Base-by-base conservation (phyloP, 1,140 invertebrate species). In the Piezodorus guildinii region DNA sequence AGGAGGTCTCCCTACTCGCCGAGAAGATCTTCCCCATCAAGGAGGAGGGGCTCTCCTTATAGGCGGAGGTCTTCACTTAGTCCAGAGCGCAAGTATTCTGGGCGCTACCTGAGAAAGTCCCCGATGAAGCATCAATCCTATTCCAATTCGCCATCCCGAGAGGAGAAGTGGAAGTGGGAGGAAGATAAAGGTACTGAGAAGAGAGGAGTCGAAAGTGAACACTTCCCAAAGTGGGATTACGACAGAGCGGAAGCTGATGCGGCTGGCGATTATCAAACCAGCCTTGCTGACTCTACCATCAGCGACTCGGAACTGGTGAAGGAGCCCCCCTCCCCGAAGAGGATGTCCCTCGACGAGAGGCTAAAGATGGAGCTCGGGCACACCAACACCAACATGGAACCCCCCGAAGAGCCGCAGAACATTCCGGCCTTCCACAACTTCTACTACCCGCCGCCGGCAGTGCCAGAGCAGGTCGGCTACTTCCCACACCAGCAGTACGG, bases 341-440 rank as follows among this genome's bases (percentile, higher is more conserved):
- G 75, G 34, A 65, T 74, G 9, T 74, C 74, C 1, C 67, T 77
- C n/a, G 76, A 77, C 60, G 75, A 77, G 51, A 64, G 76, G 45
- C 68, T 77, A 12, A 73, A 73, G 66, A 66, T 73, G 39, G 76
- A 77, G 67, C 70, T 76, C 62, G 76, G 76, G 2, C 69, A 65
- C 23, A 59, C 5, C 17, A 39, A 39, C 9, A 39, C 34, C 4
- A 39, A 39, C 9, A 23, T 25, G 75, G 16, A 70, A 70, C 34
- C 65, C 65, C 49, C 69, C 56, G 25, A 65, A 27, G 66, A 66
- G 23, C 67, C 68, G 3, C 65, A 65, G 1, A 63, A 66, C n/a
- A 64, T 63, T 27, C 23, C 52, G 12, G 12, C 17, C 14, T 21
- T 27, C 6, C 58, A 60, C 5, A 60, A 60, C 30, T 60, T 43